These are phyloP conservation scores for Ephialtes manifestator DNA, from an alignment of 2,888 invertebrate species.

Conservation along the genomic window DNA sequence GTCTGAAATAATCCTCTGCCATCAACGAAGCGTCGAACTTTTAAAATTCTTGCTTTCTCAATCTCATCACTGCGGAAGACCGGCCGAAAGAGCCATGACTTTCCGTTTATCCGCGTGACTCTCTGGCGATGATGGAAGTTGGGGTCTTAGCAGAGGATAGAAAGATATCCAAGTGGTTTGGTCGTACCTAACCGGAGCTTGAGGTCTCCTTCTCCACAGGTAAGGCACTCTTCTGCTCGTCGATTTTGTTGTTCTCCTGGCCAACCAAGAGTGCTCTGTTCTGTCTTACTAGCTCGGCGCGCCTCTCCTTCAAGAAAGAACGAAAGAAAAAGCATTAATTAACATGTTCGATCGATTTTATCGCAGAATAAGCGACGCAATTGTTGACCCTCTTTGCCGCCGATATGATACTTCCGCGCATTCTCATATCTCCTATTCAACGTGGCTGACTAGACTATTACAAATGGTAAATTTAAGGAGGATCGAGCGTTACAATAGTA, in stretches of 20 bases:
- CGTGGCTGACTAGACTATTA: too few species aligned
- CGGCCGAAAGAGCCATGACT: slow-evolving; percentile 27
- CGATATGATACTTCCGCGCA: too few species aligned
- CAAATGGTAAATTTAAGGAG: too few species aligned
- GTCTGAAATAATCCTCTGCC: slow-evolving; percentile 49
- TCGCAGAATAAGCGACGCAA: not conserved
- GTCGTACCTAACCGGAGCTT: slow-evolving; percentile 88
- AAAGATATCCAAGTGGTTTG: slow-evolving; percentile 51
- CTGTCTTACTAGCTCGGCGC: slow-evolving; percentile 96
- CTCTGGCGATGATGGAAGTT: slow-evolving; percentile 57
- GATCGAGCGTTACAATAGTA: too few species aligned
- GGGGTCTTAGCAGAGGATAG: slow-evolving; percentile 55
- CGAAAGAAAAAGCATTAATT: slow-evolving; percentile 34
- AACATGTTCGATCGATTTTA: not conserved
- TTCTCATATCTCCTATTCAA: too few species aligned
- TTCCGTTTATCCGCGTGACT: slow-evolving; percentile 31
- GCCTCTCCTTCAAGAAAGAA: slow-evolving; percentile 91
- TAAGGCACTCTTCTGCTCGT: slow-evolving; percentile 78
- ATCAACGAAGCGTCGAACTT: slow-evolving; percentile 49
- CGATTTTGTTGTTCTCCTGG: slow-evolving; percentile 84
- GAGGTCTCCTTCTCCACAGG: slow-evolving; percentile 87
- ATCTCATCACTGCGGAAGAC: slow-evolving; percentile 31
- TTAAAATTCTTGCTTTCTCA: slow-evolving; percentile 37
- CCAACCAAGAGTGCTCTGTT: slow-evolving; percentile 92
- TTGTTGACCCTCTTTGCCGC: too few species aligned